phyloP scores from a whole-genome alignment of 2,888 invertebrate species.

The Atrina japonica region DNA sequence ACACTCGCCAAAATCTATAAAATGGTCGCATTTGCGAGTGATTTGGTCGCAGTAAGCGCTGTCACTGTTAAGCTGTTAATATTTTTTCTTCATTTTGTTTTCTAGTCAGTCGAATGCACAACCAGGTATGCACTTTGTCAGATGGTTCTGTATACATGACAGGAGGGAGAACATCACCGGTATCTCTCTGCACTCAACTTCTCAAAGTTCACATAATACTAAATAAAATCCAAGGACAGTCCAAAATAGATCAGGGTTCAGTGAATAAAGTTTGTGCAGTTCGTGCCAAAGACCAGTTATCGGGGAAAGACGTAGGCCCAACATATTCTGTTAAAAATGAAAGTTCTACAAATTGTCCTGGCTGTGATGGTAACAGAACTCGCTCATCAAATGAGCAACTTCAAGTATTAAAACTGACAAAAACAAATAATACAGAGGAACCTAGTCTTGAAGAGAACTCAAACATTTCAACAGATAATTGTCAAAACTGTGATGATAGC shows the following conservation, averaged over 20 bases:
- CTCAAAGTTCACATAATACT: slow-evolving; percentile 40
- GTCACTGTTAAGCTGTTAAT: no score
- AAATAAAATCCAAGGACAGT: not conserved
- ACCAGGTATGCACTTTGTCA: slow-evolving; percentile 56
- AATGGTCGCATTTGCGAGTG: no score
- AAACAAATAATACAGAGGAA: no score
- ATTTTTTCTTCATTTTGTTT: slow-evolving; percentile 14
- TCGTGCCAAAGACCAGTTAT: not conserved
- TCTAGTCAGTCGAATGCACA: slow-evolving; percentile 73
- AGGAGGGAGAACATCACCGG: slow-evolving; percentile 80
- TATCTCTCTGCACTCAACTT: slow-evolving; percentile 55
- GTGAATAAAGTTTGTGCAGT: not conserved
- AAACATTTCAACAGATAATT: no score
- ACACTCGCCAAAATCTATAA: no score
- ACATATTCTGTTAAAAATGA: not conserved
- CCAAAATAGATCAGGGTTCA: not conserved
- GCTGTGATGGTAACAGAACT: no score
- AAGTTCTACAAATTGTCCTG: not conserved
- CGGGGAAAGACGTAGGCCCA: no score
- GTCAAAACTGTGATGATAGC: no score
- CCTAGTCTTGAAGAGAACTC: no score
- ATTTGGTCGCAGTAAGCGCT: no score
- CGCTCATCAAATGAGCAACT: no score
- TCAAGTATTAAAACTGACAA: no score
- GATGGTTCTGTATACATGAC: slow-evolving; percentile 72